Evolutionary conservation across 2,797 vertebrate species (phyloP).

Genomic region (Sciaenops ocellatus): DNA sequence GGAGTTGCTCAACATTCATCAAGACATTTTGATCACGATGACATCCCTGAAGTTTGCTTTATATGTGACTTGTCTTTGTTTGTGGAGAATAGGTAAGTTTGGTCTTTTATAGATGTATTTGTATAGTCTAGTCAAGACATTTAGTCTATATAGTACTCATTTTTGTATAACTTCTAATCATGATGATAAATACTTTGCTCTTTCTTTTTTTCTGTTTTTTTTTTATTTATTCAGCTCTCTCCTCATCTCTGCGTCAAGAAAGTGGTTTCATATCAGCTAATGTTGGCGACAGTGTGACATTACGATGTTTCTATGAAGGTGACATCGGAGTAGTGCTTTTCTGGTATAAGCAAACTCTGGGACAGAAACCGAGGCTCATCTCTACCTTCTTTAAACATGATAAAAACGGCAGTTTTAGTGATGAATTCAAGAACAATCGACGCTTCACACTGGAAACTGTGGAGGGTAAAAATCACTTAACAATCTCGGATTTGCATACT

Average conservation of each 20-base stretch:
- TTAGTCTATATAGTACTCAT: no score
- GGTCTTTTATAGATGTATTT: not conserved
- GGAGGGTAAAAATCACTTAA: conserved; percentile 15
- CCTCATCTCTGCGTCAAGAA: not conserved
- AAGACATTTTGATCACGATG: conserved; percentile 21
- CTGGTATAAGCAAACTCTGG: conserved; percentile 57
- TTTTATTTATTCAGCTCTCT: not conserved
- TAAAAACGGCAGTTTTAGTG: fast-evolving
- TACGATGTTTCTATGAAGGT: conserved; percentile 36
- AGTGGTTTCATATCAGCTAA: conserved; percentile 13
- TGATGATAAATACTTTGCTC: not conserved
- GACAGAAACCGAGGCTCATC: conserved; percentile 37
- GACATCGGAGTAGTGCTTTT: not conserved
- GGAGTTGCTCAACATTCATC: conserved; percentile 24
- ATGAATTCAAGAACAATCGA: conserved; percentile 32
- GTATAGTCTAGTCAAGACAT: not conserved
- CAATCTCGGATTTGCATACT: conserved; percentile 32
- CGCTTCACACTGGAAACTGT: conserved; percentile 18
- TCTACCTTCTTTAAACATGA: conserved; percentile 22
- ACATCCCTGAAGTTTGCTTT: conserved; percentile 31
- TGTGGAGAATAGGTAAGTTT: conserved; percentile 36
- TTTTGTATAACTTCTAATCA: not conserved
- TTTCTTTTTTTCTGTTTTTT: not conserved
- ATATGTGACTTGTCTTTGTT: conserved; percentile 14
- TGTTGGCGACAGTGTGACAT: conserved; percentile 37